Conservation (phyloP, 2,888 invertebrate species). For the Yponomeuta cagnagella region DNA sequence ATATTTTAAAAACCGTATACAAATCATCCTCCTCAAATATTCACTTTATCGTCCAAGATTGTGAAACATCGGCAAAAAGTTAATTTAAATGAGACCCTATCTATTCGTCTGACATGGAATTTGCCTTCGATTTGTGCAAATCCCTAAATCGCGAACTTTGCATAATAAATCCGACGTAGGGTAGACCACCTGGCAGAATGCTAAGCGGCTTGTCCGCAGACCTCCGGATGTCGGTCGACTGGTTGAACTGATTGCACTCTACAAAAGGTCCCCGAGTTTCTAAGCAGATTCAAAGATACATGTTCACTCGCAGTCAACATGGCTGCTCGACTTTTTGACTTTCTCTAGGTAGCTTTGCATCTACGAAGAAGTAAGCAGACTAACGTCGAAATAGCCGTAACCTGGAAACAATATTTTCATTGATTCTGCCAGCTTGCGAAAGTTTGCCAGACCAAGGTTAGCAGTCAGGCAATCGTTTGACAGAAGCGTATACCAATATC, state of each 20-base stretch:
- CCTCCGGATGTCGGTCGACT: neutral
- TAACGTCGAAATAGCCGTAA: too few species aligned
- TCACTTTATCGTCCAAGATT: neutral
- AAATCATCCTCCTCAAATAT: neutral
- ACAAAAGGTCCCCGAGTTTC: neutral
- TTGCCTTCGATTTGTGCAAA: neutral
- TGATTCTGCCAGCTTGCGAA: too few species aligned
- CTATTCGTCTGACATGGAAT: neutral
- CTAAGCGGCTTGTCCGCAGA: conserved; percentile 1
- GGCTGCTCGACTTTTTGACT: too few species aligned
- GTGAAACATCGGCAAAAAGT: neutral
- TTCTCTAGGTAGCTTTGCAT: too few species aligned
- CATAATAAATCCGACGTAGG: neutral
- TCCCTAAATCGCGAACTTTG: neutral
- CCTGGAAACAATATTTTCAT: too few species aligned
- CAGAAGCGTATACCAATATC: too few species aligned
- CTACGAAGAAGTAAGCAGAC: too few species aligned
- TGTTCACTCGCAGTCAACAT: too few species aligned
- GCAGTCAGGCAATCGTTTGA: too few species aligned
- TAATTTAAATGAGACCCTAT: neutral
- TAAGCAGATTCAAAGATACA: neutral
- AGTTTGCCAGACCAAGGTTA: too few species aligned
- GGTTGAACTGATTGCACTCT: neutral
- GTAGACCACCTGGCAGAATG: neutral
- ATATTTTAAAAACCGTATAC: too few species aligned